A percentile compares a stretch with the other conserved stretches of the same genome.
Evolutionary conservation across 2,888 invertebrate species (phyloP).

Genomic region (Chrysina gloriosa): DNA sequence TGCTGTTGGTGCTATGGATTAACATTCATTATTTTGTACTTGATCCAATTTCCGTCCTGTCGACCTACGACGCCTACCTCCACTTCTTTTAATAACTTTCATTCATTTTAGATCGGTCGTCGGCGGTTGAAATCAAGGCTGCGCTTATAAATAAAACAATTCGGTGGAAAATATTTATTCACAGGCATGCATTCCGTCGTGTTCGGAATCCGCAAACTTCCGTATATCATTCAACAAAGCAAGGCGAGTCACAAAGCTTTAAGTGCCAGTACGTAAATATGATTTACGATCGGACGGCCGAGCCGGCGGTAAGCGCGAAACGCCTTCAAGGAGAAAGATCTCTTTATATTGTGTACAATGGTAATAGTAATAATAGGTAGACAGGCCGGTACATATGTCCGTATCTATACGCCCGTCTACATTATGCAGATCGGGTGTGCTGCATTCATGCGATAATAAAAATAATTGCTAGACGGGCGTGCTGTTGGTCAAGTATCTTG

Average conservation of each 20-base stretch:
- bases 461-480: neutral
- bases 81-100: neutral
- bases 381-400: neutral
- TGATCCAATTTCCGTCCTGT: no score
- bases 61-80: neutral
- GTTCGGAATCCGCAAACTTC: conserved; percentile 8
- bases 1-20: neutral
- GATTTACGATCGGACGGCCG: conserved; percentile 27
- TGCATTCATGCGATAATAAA: neutral
- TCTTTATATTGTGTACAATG: neutral
- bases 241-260: conserved; percentile 20
- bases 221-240: conserved; percentile 29
- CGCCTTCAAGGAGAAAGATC: neutral
- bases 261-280: conserved; percentile 28
- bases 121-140: conserved; percentile 1
- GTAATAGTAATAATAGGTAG: neutral
- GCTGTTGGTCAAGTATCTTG: neutral
- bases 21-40: no score
- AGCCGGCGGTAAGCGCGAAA: neutral
- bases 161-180: conserved; percentile 12
- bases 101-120: neutral
- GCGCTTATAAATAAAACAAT: conserved; percentile 9
- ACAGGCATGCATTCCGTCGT: neutral
- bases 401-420: neutral
- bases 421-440: neutral